Base-by-base conservation (phyloP, 2,113 vertebrate genomes). In the Macrotis lagotis region DNA sequence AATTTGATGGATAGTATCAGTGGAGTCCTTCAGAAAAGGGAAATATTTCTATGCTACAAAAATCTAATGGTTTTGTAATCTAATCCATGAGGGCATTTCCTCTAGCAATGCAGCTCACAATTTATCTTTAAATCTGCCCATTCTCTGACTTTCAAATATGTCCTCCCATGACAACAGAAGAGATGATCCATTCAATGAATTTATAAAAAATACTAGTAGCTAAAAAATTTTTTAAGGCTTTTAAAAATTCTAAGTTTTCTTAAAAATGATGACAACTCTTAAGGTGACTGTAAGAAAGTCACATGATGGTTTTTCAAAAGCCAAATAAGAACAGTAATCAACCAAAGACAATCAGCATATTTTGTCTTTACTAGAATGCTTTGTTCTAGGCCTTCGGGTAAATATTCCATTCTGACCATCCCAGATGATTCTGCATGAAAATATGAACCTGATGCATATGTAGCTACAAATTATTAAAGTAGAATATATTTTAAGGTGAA, bases 1-100 rank as follows among this genome's bases (percentile, higher is more conserved):
- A 93, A 91, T 47, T 90, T 47, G 74, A 89, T 96, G 89, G 90
- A n/a, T 48, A 0, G 90, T 96, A 92, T 94, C 95, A 93, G 94
- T 16, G 93, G 51, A 89, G 0, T n/a, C n/a, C 16, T 22, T 83
- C 7, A 24, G 19, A 22, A n/a, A 7, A 59, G 44, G 16, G 66
- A 83, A 83, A 83, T 44, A 44, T 83, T 83, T 83, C 19, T 1
- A 22, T 83, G 37, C n/a, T 83, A 7, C n/a, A 83, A 66, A 44
- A 37, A 16, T 44, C 37, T 0, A 44, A 44, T 83, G 66, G 37
- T 22, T 83, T 83, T 83, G 19, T 44, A 83, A 83, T 44, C n/a
- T 83, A 37, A 83, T 8, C n/a, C 19, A 83, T 83, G n/a, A 24
- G 37, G n/a, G 4, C 66, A 83, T 83, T 83, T n/a, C 66, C 66